Percentiles rank a stretch among this genome's conserved stretches.
Conservation (phyloP, 2,113 vertebrate species). For the Lethenteron camtschaticum region DNA sequence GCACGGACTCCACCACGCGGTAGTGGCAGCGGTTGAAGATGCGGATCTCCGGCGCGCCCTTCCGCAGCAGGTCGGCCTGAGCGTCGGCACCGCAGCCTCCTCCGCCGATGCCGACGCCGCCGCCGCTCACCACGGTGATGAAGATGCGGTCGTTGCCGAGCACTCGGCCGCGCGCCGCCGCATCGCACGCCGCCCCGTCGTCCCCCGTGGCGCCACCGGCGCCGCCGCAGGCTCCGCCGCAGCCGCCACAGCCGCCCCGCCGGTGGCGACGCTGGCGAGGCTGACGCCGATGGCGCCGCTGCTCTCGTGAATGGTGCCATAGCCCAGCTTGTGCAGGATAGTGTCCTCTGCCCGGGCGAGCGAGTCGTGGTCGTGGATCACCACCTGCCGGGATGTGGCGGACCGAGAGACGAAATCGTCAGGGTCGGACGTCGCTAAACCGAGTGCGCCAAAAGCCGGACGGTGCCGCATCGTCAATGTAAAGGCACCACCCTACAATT, state of each 20-base stretch:
- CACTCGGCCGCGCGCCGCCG: no score
- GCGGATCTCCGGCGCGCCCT: slow-evolving; percentile 83
- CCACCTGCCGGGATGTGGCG: slow-evolving; percentile 46
- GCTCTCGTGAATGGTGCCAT: no score
- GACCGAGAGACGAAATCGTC: slow-evolving; percentile 8
- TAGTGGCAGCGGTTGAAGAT: slow-evolving; percentile 97
- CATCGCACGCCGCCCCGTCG: no score
- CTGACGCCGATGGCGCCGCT: no score
- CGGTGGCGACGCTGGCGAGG: no score
- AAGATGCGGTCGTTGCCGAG: no score
- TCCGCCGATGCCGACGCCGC: slow-evolving; percentile 22
- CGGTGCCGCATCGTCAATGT: background rate
- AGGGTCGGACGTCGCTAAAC: rapidly evolving
- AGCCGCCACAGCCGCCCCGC: slow-evolving; percentile 16
- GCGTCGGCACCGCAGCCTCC: no score
- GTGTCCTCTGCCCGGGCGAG: slow-evolving; percentile 43
- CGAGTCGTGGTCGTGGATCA: slow-evolving; percentile 85
- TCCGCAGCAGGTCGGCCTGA: slow-evolving; percentile 10
- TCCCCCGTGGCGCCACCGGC: no score
- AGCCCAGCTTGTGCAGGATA: no score
- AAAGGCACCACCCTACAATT: background rate
- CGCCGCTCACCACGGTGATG: no score
- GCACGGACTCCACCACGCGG: slow-evolving; percentile 78
- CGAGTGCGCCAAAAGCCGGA: background rate
- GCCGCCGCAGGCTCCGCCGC: slow-evolving; percentile 63